Evolutionary conservation across 2,797 vertebrate species (phyloP).

Genomic region (Melanotaenia nigrans): DNA sequence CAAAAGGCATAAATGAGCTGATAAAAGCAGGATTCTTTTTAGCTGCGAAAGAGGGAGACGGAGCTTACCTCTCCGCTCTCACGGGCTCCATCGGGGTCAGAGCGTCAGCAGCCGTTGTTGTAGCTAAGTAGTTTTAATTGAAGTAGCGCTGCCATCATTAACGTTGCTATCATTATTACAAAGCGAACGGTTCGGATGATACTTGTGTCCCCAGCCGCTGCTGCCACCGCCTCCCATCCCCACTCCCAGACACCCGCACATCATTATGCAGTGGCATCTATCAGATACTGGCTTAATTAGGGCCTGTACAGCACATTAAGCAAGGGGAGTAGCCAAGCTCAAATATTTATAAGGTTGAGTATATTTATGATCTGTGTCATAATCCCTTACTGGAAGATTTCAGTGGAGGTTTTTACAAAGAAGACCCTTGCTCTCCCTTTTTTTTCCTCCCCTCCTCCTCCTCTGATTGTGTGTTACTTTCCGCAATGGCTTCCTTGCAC

Average conservation of each 20-base stretch:
- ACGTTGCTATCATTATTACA: conserved; percentile 77
- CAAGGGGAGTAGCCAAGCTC: conserved; percentile 82
- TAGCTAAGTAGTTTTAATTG: conserved; percentile 75
- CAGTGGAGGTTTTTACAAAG: conserved; percentile 58
- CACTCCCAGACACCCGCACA: conserved; percentile 76
- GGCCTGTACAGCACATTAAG: conserved; percentile 85
- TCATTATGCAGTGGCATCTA: conserved; percentile 84
- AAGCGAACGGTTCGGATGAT: conserved; percentile 67
- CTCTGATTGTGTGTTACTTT: background rate
- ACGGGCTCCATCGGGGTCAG: conserved; percentile 39
- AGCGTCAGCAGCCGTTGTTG: conserved; percentile 38
- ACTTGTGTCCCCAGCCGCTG: conserved; percentile 62
- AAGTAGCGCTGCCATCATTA: conserved; percentile 74
- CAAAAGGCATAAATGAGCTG: conserved; percentile 13
- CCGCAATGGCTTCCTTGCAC: no score
- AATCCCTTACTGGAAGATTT: conserved; percentile 79
- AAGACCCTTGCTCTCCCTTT: conserved; percentile 21
- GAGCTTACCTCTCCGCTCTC: conserved; percentile 42
- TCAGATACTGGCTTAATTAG: conserved; percentile 87
- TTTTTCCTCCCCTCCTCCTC: background rate
- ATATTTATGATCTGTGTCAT: conserved; percentile 87
- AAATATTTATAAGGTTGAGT: conserved; percentile 88
- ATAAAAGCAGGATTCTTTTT: conserved; percentile 32
- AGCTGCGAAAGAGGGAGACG: background rate
- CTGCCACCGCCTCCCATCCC: conserved; percentile 12